Percentiles rank a stretch among this genome's conserved stretches.
These are phyloP conservation scores for Metellina segmentata DNA, from an alignment of 2,888 invertebrate genomes.

Conservation along the genomic window DNA sequence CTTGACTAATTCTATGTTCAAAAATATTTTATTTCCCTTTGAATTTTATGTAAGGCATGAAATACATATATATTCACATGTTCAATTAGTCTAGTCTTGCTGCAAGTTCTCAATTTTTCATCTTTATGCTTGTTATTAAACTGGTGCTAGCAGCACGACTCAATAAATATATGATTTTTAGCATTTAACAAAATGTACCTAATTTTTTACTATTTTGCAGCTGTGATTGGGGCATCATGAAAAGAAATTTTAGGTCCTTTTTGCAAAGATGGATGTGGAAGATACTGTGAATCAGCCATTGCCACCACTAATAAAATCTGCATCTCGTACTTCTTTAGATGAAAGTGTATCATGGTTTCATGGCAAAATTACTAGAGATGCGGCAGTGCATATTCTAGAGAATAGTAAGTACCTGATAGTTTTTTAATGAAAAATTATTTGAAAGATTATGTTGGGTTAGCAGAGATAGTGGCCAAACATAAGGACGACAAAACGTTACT, in stretches of 20 bases:
- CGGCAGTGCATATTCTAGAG: conserved; percentile 86
- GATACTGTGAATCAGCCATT: conserved; percentile 48
- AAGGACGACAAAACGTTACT: too few relatives aligned
- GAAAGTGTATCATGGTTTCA: conserved; percentile 91
- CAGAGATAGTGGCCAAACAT: too few relatives aligned
- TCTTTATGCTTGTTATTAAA: too few relatives aligned
- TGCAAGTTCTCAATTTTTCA: too few relatives aligned
- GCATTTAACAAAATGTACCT: not conserved
- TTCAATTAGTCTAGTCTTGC: too few relatives aligned
- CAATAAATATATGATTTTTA: too few relatives aligned
- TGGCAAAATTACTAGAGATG: conserved; percentile 88
- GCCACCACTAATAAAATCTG: conserved; percentile 71
- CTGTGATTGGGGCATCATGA: not conserved
- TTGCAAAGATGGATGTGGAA: conserved; percentile 68
- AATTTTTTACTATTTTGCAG: not conserved
- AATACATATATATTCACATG: too few relatives aligned
- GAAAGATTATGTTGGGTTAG: too few relatives aligned
- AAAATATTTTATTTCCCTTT: not conserved
- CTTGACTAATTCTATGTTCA: not conserved
- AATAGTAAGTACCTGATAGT: conserved; percentile 51
- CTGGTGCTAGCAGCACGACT: too few relatives aligned
- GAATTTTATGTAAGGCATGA: not conserved
- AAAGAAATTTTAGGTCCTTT: not conserved
- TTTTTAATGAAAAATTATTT: too few relatives aligned
- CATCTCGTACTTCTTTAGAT: conserved; percentile 80